Percentiles rank a stretch among this genome's conserved stretches.
Conservation (phyloP, 2,888 invertebrate genomes). For the Ichneumon xanthorius region DNA sequence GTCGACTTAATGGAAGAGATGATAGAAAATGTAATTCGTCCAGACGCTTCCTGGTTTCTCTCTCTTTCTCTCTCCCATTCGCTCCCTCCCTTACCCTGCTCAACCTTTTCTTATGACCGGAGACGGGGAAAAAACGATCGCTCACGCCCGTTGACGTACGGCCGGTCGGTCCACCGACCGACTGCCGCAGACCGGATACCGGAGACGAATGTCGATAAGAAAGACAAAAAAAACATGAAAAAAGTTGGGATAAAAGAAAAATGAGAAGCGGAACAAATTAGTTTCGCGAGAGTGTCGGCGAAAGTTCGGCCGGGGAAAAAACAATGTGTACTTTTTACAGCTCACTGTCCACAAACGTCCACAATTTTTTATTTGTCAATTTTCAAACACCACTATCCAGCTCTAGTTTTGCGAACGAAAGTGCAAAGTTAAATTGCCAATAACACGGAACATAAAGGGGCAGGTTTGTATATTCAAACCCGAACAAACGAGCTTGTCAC, state of each 20-base stretch:
- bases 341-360: no score
- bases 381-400: no score
- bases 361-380: no score
- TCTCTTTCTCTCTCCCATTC: slow-evolving; percentile 59
- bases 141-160: slow-evolving; percentile 56
- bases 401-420: no score
- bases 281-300: slow-evolving; percentile 7
- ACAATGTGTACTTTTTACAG: no score
- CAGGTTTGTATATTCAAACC: no score
- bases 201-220: slow-evolving; percentile 61
- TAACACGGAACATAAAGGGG: no score
- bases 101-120: slow-evolving; percentile 66
- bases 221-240: slow-evolving; percentile 12
- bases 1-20: slow-evolving; percentile 57
- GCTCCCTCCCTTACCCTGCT: slow-evolving; percentile 58
- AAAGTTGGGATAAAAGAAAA: slow-evolving; percentile 19
- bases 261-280: slow-evolving; percentile 50
- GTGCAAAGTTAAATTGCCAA: no score
- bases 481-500: no score
- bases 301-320: slow-evolving; percentile 1
- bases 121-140: slow-evolving; percentile 57
- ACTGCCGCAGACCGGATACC: slow-evolving; percentile 21
- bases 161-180: slow-evolving; percentile 43
- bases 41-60: slow-evolving; percentile 55
- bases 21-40: slow-evolving; percentile 73